phyloP scores from a whole-genome alignment of 2,113 vertebrate species.

The Tenebrosternarchus preto region DNA sequence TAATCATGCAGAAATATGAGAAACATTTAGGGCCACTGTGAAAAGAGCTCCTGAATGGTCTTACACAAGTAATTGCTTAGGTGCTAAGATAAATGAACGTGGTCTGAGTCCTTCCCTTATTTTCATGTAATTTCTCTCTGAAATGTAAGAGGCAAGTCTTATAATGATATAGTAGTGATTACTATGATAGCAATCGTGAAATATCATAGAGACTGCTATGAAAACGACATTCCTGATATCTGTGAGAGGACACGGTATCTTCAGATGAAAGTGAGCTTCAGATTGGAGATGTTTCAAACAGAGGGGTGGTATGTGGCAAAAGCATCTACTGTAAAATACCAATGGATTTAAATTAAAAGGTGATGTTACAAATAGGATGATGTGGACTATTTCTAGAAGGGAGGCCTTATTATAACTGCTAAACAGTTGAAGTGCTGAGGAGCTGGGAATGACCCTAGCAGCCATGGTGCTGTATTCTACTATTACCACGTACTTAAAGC shows the following conservation, averaged over 20 bases:
- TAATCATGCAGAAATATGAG: constrained; percentile 5
- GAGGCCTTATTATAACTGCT: neutral
- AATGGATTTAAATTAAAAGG: neutral
- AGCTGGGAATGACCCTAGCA: neutral
- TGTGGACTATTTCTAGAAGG: neutral
- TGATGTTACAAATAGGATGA: neutral
- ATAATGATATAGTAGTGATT: constrained; percentile 26
- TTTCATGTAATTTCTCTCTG: neutral
- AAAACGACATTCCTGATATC: constrained; percentile 22
- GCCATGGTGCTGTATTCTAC: neutral
- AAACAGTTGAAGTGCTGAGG: neutral
- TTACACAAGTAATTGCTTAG: neutral
- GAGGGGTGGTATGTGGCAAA: constrained; percentile 20
- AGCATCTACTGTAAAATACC: constrained; percentile 9
- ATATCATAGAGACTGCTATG: constrained; percentile 6
- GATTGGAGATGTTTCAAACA: constrained; percentile 28
- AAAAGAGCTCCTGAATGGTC: neutral
- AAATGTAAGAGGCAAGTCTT: constrained; percentile 13
- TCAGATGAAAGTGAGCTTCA: constrained; percentile 15
- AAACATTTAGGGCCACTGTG: neutral
- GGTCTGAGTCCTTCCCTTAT: neutral
- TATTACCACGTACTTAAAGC: neutral
- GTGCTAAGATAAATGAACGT: neutral
- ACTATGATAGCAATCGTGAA: constrained; percentile 16
- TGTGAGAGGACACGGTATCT: constrained; percentile 1